Percentiles rank a stretch among this genome's conserved stretches.
Evolutionary conservation across 2,113 vertebrate species (phyloP).

Genomic region (Corythoichthys haematopterus): DNA sequence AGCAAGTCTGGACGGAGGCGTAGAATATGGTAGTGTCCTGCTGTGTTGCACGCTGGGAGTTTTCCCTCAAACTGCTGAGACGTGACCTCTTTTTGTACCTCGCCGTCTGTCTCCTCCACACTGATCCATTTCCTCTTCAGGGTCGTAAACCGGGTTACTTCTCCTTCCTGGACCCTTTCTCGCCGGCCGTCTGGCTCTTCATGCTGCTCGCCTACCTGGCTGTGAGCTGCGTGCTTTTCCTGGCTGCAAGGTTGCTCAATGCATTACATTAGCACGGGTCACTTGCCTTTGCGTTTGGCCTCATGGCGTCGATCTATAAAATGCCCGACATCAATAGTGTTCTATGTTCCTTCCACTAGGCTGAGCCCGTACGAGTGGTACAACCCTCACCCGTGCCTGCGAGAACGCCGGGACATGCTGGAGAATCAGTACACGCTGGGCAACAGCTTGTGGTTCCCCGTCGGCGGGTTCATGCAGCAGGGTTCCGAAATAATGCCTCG

Average conservation of each 20-base stretch:
- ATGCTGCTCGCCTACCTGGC: constrained; percentile 97
- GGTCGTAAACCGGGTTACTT: constrained; percentile 92
- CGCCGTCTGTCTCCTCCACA: constrained; percentile 24
- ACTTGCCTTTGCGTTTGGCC: constrained; percentile 8
- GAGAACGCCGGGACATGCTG: constrained; percentile 89
- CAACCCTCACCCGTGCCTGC: constrained; percentile 91
- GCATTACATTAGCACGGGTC: neutral
- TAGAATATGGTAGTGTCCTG: constrained; percentile 38
- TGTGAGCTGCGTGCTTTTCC: constrained; percentile 94
- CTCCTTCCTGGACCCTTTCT: constrained; percentile 95
- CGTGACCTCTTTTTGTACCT: constrained; percentile 25
- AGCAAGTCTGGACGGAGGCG: constrained; percentile 46
- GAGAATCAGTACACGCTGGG: constrained; percentile 96
- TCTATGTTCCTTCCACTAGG: constrained; percentile 55
- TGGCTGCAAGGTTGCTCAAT: constrained; percentile 82
- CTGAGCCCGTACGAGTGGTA: constrained; percentile 97
- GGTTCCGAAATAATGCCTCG: constrained; percentile 94
- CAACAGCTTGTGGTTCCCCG: constrained; percentile 97
- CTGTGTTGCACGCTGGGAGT: constrained; percentile 49
- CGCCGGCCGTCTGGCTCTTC: constrained; percentile 97
- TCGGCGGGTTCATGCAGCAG: constrained; percentile 98
- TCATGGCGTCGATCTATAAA: neutral
- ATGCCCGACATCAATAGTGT: neutral
- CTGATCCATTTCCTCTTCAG: constrained; percentile 52
- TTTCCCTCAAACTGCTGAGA: constrained; percentile 15